These are phyloP conservation scores for Rhingia campestris DNA, from an alignment of 2,888 invertebrate species.

Conservation along the genomic window DNA sequence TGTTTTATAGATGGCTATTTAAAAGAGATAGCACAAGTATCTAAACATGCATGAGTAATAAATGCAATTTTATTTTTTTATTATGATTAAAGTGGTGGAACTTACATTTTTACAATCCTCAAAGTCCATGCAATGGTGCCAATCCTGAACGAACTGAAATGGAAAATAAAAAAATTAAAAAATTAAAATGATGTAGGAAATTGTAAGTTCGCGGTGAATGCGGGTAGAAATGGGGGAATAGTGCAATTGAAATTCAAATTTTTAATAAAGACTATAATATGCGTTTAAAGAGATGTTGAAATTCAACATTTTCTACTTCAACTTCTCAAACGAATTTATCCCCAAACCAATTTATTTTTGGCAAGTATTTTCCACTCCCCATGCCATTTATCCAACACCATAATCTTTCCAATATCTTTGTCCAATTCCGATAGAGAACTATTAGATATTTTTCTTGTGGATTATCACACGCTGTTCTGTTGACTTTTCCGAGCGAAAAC, in stretches of 20 bases:
- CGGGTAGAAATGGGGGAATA: too few species aligned
- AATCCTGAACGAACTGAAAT: conserved; percentile 81
- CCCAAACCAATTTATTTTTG: background rate
- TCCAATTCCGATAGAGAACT: conserved; percentile 28
- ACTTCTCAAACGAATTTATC: too few species aligned
- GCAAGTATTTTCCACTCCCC: background rate
- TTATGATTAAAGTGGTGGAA: conserved; percentile 57
- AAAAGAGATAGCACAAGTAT: conserved; percentile 40
- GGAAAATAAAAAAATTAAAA: conserved; percentile 37
- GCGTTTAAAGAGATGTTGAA: too few species aligned
- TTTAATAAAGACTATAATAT: too few species aligned
- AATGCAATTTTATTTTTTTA: conserved; percentile 24
- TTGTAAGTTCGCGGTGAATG: background rate
- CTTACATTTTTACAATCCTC: conserved; percentile 82
- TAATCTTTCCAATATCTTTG: conserved; percentile 41
- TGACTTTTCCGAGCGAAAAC: conserved; percentile 68
- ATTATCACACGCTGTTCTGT: conserved; percentile 69
- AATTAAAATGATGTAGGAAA: conserved; percentile 7
- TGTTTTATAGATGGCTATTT: conserved; percentile 17
- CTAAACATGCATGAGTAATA: conserved; percentile 55
- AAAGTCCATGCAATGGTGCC: conserved; percentile 82
- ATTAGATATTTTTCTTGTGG: conserved; percentile 37
- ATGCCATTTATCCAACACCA: conserved; percentile 4
- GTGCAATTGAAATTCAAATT: too few species aligned
- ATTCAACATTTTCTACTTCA: too few species aligned